A percentile compares a stretch with the other conserved stretches of the same genome.
phyloP scores from a whole-genome alignment of 2,888 invertebrate species.

The Hyles lineata region DNA sequence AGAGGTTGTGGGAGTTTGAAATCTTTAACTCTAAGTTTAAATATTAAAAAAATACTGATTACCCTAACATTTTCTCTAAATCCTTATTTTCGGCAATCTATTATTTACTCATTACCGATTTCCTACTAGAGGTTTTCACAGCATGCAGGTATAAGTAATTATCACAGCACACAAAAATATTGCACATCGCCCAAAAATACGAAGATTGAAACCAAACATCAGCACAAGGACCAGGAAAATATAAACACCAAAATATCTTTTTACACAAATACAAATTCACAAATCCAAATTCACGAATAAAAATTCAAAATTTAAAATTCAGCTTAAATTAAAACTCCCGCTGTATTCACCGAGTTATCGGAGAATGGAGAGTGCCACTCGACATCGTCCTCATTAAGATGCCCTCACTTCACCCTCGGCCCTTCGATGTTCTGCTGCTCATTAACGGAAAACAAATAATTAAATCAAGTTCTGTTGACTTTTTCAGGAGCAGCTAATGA shows the following conservation, averaged over 20 bases:
- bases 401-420: slow-evolving; percentile 12
- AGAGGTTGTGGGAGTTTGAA: no score
- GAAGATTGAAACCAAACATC: background rate
- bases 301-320: background rate
- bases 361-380: slow-evolving; percentile 21
- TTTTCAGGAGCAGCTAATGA: background rate
- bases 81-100: no score
- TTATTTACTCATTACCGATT: no score
- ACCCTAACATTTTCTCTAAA: no score
- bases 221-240: background rate
- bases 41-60: no score
- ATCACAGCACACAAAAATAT: no score
- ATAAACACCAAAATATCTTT: no score
- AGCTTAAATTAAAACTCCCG: slow-evolving; percentile 12
- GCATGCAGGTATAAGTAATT: no score
- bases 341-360: slow-evolving; percentile 15
- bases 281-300: background rate
- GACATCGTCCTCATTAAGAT: slow-evolving; percentile 26
- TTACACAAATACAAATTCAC: no score
- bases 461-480: slow-evolving; percentile 15
- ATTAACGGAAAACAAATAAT: slow-evolving; percentile 30
- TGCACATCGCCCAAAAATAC: no score
- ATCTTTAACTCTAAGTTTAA: no score
- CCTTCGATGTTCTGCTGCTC: background rate
- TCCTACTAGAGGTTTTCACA: no score